Conservation (phyloP, 2,888 invertebrate genomes). For the Lacanobia wlatinum region DNA sequence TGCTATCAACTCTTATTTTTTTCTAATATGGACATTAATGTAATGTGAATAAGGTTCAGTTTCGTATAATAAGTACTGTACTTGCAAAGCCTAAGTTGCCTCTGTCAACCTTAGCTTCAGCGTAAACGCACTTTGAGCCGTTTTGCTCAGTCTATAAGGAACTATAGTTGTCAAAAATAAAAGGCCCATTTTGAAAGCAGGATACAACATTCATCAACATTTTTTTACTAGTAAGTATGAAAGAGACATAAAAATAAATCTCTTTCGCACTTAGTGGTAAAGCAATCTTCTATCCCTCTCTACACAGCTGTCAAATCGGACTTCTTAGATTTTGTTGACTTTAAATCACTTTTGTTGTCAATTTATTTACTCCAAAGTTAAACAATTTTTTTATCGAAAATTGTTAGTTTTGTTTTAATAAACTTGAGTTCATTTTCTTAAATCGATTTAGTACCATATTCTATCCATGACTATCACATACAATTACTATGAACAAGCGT, state of each 20-base stretch:
- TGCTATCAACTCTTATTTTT: background rate
- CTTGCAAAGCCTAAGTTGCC: background rate
- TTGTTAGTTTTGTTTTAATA: background rate
- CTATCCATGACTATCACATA: constrained; percentile 35
- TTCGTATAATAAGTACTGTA: background rate
- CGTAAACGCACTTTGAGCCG: background rate
- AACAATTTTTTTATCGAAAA: background rate
- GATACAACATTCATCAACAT: too few relatives aligned
- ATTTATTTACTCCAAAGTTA: constrained; percentile 13
- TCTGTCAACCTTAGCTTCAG: background rate
- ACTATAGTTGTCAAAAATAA: too few relatives aligned
- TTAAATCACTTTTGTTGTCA: constrained; percentile 21
- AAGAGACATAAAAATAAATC: too few relatives aligned
- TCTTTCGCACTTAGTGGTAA: too few relatives aligned
- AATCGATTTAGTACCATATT: constrained; percentile 19
- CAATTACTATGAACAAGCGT: constrained; percentile 11
- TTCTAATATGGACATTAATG: background rate
- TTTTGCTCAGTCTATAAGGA: background rate
- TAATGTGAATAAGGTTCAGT: background rate
- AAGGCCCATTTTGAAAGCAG: too few relatives aligned
- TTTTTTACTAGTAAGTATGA: too few relatives aligned
- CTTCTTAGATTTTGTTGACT: too few relatives aligned
- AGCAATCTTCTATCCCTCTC: too few relatives aligned
- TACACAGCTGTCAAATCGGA: too few relatives aligned
- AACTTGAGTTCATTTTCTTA: background rate